phyloP scores from a whole-genome alignment of 2,797 vertebrate species.

The Synanceia verrucosa region DNA sequence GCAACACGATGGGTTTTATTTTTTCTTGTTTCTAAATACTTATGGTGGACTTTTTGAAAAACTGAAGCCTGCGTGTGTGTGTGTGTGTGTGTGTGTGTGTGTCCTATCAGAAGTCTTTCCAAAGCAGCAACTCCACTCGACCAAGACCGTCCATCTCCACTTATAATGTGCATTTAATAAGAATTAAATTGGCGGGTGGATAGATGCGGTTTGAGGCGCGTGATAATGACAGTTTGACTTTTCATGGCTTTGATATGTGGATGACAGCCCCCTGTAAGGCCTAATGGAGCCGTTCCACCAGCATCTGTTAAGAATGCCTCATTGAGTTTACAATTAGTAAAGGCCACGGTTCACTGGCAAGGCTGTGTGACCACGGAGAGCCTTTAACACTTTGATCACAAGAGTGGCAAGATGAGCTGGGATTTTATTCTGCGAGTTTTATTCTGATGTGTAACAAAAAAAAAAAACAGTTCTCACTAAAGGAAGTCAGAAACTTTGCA shows the following conservation, averaged over 20 bases:
- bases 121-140: slow-evolving; percentile 71
- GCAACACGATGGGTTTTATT: neutral
- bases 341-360: slow-evolving; percentile 77
- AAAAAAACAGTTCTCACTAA: neutral
- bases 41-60: slow-evolving; percentile 7
- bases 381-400: slow-evolving; percentile 27
- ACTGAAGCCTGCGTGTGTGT: slow-evolving; percentile 8
- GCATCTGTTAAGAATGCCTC: slow-evolving; percentile 86
- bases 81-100: slow-evolving; percentile 24
- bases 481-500: neutral
- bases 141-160: slow-evolving; percentile 75
- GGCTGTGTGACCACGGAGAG: slow-evolving; percentile 59
- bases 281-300: slow-evolving; percentile 82
- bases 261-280: slow-evolving; percentile 74
- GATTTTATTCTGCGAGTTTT: slow-evolving; percentile 6
- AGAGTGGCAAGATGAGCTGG: slow-evolving; percentile 5
- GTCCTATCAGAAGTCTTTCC: slow-evolving; percentile 71
- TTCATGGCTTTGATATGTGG: slow-evolving; percentile 76
- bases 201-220: slow-evolving; percentile 71
- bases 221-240: slow-evolving; percentile 83
- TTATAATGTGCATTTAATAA: slow-evolving; percentile 84
- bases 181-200: slow-evolving; percentile 79
- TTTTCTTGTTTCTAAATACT: slow-evolving; percentile 35
- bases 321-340: slow-evolving; percentile 84
- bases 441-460: slow-evolving; percentile 3